phyloP scores from a whole-genome alignment of 2,797 vertebrate species.

The Pteropus rufus region DNA sequence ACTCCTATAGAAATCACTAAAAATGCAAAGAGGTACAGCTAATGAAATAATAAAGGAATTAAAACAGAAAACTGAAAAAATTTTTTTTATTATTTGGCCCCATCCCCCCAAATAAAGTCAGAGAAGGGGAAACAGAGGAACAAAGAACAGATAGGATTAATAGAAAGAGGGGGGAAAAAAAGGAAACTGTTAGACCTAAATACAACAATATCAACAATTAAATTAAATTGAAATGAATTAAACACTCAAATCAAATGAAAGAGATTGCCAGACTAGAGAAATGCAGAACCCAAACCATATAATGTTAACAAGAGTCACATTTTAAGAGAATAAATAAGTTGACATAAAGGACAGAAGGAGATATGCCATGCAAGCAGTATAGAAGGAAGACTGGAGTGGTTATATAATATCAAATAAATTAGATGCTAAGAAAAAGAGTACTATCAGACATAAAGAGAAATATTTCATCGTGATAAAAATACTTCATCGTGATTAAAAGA shows the following conservation, averaged over 20 bases:
- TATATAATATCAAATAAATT: not conserved
- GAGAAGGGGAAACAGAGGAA: not conserved
- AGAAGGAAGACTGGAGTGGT: not conserved
- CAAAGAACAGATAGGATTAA: not conserved
- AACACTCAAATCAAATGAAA: not conserved
- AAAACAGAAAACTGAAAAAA: not conserved
- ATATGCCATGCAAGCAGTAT: not conserved
- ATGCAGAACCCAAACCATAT: not conserved
- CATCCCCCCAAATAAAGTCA: not conserved
- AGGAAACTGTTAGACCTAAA: not conserved
- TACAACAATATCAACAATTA: not conserved
- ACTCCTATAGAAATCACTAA: not conserved
- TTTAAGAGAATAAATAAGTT: not conserved
- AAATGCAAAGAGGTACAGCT: not conserved
- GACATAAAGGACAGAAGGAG: slow-evolving; percentile 1
- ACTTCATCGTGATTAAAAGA: not conserved
- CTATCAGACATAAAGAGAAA: not conserved
- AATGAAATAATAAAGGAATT: not conserved
- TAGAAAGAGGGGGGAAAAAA: not conserved
- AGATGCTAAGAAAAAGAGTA: not conserved
- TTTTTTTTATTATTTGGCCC: not conserved
- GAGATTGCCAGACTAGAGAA: not conserved
- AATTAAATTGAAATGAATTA: slow-evolving; percentile 31
- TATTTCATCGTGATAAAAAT: not conserved
- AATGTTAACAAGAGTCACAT: not conserved